A percentile compares a stretch with the other conserved stretches of the same genome.
Evolutionary conservation across 1,140 invertebrate genomes (phyloP).

Genomic region (Amyelois transitella): DNA sequence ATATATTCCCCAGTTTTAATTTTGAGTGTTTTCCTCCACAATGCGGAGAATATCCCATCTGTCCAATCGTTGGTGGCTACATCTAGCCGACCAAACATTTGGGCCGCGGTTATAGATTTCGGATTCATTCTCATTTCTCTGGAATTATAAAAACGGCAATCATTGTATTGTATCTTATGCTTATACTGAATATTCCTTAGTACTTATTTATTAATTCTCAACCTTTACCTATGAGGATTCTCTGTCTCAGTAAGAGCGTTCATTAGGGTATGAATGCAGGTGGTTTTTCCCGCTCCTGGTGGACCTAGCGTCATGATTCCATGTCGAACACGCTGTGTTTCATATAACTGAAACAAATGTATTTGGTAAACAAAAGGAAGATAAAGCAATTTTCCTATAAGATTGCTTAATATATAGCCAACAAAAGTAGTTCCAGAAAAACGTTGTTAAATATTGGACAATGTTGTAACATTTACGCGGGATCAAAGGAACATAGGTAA

Average conservation of each 20-base stretch:
- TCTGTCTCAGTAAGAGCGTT: constrained; percentile 90
- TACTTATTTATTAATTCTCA: too few species aligned
- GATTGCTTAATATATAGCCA: too few species aligned
- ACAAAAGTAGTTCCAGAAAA: too few species aligned
- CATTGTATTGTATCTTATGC: not conserved
- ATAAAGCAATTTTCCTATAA: too few species aligned
- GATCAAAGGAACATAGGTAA: too few species aligned
- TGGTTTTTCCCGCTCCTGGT: constrained; percentile 95
- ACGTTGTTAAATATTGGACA: too few species aligned
- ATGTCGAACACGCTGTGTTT: constrained; percentile 95
- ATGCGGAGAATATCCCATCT: constrained; percentile 96
- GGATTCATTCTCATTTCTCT: constrained; percentile 99
- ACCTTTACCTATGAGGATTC: constrained; percentile 85
- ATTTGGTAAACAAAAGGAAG: too few species aligned
- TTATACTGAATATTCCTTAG: not conserved
- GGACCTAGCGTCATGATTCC: constrained; percentile 98
- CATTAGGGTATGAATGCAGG: constrained; percentile 96
- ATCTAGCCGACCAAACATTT: constrained; percentile 97
- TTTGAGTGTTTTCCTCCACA: constrained; percentile 96
- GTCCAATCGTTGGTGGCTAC: constrained; percentile 99
- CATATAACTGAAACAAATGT: constrained; percentile 85
- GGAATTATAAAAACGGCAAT: constrained; percentile 16
- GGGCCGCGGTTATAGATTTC: constrained; percentile 96
- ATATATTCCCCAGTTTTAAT: constrained; percentile 90
- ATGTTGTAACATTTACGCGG: too few species aligned